Evolutionary conservation across 2,113 vertebrate genomes (phyloP).

Genomic region (Sminthopsis crassicaudata): DNA sequence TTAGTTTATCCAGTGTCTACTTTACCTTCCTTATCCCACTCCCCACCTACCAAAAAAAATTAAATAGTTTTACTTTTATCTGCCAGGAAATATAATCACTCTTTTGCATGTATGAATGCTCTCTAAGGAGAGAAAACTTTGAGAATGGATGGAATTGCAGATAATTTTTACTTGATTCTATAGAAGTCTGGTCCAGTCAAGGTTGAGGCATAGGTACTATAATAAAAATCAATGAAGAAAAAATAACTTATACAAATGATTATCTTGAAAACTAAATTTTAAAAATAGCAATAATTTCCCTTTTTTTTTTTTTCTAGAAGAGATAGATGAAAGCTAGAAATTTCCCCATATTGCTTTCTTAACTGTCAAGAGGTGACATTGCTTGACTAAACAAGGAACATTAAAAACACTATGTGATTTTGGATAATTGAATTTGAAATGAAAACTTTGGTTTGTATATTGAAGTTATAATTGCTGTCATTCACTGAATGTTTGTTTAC

Average conservation of each 20-base stretch:
- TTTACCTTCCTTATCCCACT: background rate
- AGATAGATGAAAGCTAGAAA: conserved; percentile 56
- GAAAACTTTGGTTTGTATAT: too few species aligned
- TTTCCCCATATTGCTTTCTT: conserved; percentile 51
- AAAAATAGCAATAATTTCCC: conserved; percentile 69
- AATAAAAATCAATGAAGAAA: conserved; percentile 43
- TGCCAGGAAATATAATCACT: background rate
- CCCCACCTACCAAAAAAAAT: background rate
- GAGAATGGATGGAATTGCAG: background rate
- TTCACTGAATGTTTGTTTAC: too few species aligned
- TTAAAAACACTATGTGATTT: background rate
- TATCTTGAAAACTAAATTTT: conserved; percentile 70
- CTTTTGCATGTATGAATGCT: background rate
- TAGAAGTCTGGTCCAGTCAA: background rate
- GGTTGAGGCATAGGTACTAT: background rate
- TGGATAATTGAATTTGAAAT: too few species aligned
- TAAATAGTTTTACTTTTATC: background rate
- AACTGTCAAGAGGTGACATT: conserved; percentile 39
- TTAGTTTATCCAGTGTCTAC: background rate
- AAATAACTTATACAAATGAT: conserved; percentile 61
- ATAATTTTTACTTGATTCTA: background rate
- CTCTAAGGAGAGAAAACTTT: conserved; percentile 28
- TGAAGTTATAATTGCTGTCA: too few species aligned
- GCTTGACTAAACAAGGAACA: conserved; percentile 57
- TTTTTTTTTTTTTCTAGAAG: conserved; percentile 39